phyloP scores from a whole-genome alignment of 2,797 vertebrate genomes.

The Pantherophis alleghaniensis region DNA sequence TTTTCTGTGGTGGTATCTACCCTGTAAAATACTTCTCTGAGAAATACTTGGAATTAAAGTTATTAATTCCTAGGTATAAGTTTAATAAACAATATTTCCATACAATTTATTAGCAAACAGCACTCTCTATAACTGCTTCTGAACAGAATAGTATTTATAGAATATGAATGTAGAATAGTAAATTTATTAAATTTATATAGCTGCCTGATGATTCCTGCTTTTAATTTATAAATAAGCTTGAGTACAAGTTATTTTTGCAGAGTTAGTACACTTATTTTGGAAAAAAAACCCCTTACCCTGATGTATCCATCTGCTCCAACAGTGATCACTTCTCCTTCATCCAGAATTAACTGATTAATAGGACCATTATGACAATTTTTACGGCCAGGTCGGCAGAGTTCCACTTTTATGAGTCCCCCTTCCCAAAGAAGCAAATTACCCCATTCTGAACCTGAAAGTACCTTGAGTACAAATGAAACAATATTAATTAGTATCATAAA shows the following conservation, averaged over 20 bases:
- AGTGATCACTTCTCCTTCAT: conserved; percentile 87
- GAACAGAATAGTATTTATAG: not conserved
- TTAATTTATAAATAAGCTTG: not conserved
- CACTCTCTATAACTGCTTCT: too few species aligned
- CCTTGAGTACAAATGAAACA: conserved; percentile 70
- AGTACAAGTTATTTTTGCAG: not conserved
- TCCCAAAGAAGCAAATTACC: conserved; percentile 96
- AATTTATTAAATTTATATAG: not conserved
- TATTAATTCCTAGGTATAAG: not conserved
- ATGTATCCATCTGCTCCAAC: conserved; percentile 86
- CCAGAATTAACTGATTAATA: conserved; percentile 83
- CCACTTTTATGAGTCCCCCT: conserved; percentile 85
- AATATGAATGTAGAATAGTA: not conserved
- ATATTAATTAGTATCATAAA: conserved; percentile 4
- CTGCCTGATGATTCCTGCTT: not conserved
- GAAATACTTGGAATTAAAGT: not conserved
- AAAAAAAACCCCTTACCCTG: conserved; percentile 74
- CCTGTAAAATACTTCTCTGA: not conserved
- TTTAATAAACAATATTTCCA: not conserved
- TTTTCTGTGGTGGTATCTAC: not conserved
- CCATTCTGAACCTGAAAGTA: conserved; percentile 90
- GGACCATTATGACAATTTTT: conserved; percentile 82
- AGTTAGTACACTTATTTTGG: not conserved
- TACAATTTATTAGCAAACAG: not conserved
- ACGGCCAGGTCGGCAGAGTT: conserved; percentile 77